A percentile compares a stretch with the other conserved stretches of the same genome.
These are phyloP conservation scores for Steinernema feltiae DNA, from an alignment of 1,140 invertebrate genomes.

Conservation along the genomic window DNA sequence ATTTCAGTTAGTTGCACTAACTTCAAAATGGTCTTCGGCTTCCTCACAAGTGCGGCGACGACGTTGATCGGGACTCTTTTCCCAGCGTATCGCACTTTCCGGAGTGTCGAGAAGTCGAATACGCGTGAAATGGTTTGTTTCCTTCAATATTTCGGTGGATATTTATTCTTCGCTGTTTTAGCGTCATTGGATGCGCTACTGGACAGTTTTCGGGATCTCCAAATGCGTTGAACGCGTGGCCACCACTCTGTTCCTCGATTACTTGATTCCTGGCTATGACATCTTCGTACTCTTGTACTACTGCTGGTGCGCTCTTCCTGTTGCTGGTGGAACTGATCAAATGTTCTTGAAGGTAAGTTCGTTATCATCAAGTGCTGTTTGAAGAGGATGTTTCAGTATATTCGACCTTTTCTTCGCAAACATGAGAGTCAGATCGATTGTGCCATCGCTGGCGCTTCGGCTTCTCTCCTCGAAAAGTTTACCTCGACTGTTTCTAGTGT, in stretches of 20 bases:
- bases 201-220: background rate
- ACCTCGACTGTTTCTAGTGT: background rate
- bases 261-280: background rate
- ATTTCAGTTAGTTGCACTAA: background rate
- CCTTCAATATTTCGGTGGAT: background rate
- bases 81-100: background rate
- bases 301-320: background rate
- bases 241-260: background rate
- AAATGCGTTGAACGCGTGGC: background rate
- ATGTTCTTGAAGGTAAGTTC: background rate
- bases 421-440: background rate
- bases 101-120: background rate
- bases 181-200: background rate
- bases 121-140: background rate
- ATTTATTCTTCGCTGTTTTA: background rate
- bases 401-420: background rate
- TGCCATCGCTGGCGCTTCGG: background rate
- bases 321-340: background rate
- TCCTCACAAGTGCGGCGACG: background rate
- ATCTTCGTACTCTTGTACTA: background rate
- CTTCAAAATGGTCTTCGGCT: background rate
- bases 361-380: background rate
- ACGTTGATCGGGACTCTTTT: background rate
- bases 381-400: background rate
- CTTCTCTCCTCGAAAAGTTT: background rate